Base-by-base conservation (phyloP, 2,888 invertebrate genomes). In the Aethes cnicana region DNA sequence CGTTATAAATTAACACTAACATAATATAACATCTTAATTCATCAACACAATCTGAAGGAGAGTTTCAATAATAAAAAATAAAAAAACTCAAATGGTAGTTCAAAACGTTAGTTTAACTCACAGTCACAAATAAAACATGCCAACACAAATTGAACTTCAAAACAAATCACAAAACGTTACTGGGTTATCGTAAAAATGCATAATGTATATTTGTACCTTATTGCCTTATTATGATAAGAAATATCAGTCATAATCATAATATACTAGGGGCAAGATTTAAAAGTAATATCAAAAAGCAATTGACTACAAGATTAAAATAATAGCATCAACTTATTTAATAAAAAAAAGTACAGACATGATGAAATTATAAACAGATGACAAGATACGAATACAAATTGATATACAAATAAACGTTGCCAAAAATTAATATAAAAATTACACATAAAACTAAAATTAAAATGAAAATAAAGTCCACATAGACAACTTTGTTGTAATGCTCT, bases 1-100 rank as follows among this genome's bases (percentile, higher is more conserved):
- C 66, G 63, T 65, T 66, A 75, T 73, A 83, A 84, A 82, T 81
- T 79, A 83, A 82, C 81, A 82, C 83, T 70, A 83, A 86, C 81
- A 74, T 73, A 83, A 85, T 77, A 81, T 76, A 80, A 81, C 62
- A 55, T 68, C 67, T 63, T 64, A 56, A 44, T 55, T 65, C 54
- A 53, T 47, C 58, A 60, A 66, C 62, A 54, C 18, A 55, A 58
- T 21, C n/a, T 17, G 16, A 50, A 37, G 1, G 5, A 26, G 12
- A 32, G 18, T 21, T 37, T 17, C 25, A 41, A 47, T 12, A 8
- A 47, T 26, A 36, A 9, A 9, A 37, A 37, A 30, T 42, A 20
- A 16, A 14, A 11, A 9, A 47, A 47, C 16, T 37, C 37, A 47
- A 37, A 36, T n/a, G 18, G 14, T 36, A 23, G 8, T 9, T 47